Evolutionary conservation across 2,113 vertebrate genomes (phyloP).

Genomic region (Machaerirhynchus nigripectus): DNA sequence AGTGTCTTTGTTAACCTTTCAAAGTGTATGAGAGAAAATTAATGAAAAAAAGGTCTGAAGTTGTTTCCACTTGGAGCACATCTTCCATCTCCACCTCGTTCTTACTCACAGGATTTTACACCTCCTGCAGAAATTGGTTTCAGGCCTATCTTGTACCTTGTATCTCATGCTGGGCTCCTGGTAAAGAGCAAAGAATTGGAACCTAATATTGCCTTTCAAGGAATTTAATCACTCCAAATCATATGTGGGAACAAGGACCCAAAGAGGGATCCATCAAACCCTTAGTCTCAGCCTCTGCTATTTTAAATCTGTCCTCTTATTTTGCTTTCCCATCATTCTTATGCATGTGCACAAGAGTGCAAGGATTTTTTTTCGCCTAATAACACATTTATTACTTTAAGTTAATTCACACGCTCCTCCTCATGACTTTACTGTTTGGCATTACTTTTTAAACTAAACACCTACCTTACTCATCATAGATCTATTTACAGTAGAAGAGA

Average conservation of each 20-base stretch:
- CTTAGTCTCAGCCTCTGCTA: neutral
- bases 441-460: neutral
- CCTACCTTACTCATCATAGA: neutral
- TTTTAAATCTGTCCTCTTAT: neutral
- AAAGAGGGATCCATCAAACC: neutral
- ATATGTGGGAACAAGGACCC: neutral
- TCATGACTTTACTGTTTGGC: neutral
- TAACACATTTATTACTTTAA: neutral
- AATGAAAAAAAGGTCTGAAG: neutral
- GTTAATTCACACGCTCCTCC: neutral
- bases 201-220: neutral
- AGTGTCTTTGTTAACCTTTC: neutral
- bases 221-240: neutral
- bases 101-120: neutral
- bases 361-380: neutral
- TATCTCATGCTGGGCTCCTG: neutral
- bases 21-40: neutral
- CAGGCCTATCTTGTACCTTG: neutral
- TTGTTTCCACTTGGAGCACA: neutral
- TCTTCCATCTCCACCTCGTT: neutral
- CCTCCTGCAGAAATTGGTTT: neutral
- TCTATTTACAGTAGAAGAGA: constrained; percentile 17
- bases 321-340: neutral
- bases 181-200: neutral
- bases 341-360: neutral